These are phyloP conservation scores for Drosophila murphyi DNA, from an alignment of 1,140 invertebrate genomes.

Conservation along the genomic window DNA sequence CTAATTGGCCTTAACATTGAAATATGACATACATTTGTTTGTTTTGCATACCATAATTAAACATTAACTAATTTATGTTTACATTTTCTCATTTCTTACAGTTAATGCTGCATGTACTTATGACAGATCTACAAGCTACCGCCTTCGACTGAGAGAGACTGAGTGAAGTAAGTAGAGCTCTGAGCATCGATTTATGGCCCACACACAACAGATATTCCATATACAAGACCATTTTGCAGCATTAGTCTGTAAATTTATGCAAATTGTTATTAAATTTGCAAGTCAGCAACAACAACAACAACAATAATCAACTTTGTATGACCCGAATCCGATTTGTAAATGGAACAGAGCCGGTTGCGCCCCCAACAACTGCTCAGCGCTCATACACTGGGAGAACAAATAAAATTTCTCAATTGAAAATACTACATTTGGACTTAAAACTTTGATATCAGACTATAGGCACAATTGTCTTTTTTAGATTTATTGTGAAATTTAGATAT, in stretches of 20 bases:
- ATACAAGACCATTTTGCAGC: slow-evolving; percentile 6
- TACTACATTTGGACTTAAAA: too few species aligned
- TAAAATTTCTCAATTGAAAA: background rate
- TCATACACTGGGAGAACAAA: background rate
- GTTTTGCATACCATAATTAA: background rate
- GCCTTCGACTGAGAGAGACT: slow-evolving; percentile 62
- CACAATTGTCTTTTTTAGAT: too few species aligned
- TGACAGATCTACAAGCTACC: slow-evolving; percentile 64
- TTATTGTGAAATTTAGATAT: too few species aligned
- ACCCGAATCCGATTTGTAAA: slow-evolving; percentile 27
- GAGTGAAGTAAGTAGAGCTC: slow-evolving; percentile 57
- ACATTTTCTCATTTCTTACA: slow-evolving; percentile 46
- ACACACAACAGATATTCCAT: background rate
- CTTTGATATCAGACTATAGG: too few species aligned
- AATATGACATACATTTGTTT: slow-evolving; percentile 42
- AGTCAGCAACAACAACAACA: background rate
- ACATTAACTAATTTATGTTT: slow-evolving; percentile 35
- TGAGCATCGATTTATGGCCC: background rate
- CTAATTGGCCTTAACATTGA: slow-evolving; percentile 72
- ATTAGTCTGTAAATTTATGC: slow-evolving; percentile 56
- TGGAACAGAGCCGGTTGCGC: slow-evolving; percentile 17
- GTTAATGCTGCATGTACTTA: slow-evolving; percentile 71
- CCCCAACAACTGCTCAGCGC: background rate
- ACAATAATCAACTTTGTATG: slow-evolving; percentile 29
- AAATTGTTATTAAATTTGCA: slow-evolving; percentile 55